Percentiles rank a stretch among this genome's conserved stretches.
Conservation (phyloP, 2,888 invertebrate genomes). For the Netelia melanura region DNA sequence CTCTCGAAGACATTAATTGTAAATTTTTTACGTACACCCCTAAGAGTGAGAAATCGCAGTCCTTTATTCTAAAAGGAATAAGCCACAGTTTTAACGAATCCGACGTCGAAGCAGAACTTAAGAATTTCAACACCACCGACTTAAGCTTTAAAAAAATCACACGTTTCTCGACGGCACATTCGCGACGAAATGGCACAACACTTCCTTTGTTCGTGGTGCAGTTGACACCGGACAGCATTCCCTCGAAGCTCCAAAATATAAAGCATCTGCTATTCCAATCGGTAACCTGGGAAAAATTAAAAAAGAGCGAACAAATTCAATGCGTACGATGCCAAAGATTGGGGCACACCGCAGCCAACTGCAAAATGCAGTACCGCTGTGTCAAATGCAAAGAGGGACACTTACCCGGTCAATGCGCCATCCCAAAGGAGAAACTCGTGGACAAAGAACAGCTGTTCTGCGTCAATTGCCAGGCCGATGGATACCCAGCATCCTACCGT, state of each 20-base stretch:
- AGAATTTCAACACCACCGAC: too few species aligned
- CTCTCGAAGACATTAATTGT: too few species aligned
- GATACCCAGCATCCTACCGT: slow-evolving; percentile 52
- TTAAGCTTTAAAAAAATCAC: too few species aligned
- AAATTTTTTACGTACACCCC: too few species aligned
- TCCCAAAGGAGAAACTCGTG: neutral
- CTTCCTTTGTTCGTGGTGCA: too few species aligned
- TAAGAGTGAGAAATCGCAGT: too few species aligned
- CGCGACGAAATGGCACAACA: too few species aligned
- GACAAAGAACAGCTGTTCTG: slow-evolving; percentile 23
- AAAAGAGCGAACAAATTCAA: neutral
- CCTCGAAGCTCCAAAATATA: neutral
- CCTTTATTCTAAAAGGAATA: too few species aligned
- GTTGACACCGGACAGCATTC: too few species aligned
- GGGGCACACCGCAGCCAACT: slow-evolving; percentile 39
- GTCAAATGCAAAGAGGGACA: slow-evolving; percentile 50
- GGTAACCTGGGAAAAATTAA: neutral
- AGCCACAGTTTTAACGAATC: too few species aligned
- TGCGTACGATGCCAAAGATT: slow-evolving; percentile 43
- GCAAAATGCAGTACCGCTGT: slow-evolving; percentile 42
- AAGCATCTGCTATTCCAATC: neutral
- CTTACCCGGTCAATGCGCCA: slow-evolving; percentile 8
- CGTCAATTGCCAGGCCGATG: slow-evolving; percentile 25
- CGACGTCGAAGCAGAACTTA: too few species aligned
- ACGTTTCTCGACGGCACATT: too few species aligned